Evolutionary conservation across 1,140 invertebrate species (phyloP).

Genomic region (Euglossa dilemma): DNA sequence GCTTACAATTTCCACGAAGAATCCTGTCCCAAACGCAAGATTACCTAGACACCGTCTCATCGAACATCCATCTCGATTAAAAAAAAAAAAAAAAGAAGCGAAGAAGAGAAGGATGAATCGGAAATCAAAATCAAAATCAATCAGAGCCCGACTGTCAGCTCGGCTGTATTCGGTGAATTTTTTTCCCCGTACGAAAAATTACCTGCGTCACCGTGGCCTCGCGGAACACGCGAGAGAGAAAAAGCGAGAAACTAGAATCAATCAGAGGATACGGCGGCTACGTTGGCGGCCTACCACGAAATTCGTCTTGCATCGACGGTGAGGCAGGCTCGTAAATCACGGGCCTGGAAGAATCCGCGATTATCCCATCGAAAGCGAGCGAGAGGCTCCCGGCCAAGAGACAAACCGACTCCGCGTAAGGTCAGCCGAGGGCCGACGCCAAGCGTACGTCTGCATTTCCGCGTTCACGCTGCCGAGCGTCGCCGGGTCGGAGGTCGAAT

Average conservation of each 20-base stretch:
- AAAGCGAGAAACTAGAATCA: not conserved
- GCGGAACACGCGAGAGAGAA: too few relatives aligned
- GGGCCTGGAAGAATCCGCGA: slow-evolving; percentile 22
- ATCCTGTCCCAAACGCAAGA: too few relatives aligned
- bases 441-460: slow-evolving; percentile 55
- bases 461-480: slow-evolving; percentile 63
- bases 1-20: too few relatives aligned
- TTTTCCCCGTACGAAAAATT: too few relatives aligned
- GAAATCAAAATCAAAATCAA: too few relatives aligned
- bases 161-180: too few relatives aligned
- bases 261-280: not conserved
- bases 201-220: too few relatives aligned
- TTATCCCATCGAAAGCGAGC: slow-evolving; percentile 51
- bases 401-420: slow-evolving; percentile 60
- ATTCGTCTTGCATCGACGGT: slow-evolving; percentile 37
- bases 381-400: slow-evolving; percentile 44
- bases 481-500: slow-evolving; percentile 66
- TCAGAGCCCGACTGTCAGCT: too few relatives aligned
- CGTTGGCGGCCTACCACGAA: slow-evolving; percentile 3
- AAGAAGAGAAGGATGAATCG: too few relatives aligned
- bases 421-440: slow-evolving; percentile 49
- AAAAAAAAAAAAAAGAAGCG: too few relatives aligned
- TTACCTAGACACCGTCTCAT: too few relatives aligned
- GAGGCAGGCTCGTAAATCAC: slow-evolving; percentile 35
- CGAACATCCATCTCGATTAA: too few relatives aligned